Conservation (phyloP, 2,888 invertebrate species). For the Fragum whitleyi region DNA sequence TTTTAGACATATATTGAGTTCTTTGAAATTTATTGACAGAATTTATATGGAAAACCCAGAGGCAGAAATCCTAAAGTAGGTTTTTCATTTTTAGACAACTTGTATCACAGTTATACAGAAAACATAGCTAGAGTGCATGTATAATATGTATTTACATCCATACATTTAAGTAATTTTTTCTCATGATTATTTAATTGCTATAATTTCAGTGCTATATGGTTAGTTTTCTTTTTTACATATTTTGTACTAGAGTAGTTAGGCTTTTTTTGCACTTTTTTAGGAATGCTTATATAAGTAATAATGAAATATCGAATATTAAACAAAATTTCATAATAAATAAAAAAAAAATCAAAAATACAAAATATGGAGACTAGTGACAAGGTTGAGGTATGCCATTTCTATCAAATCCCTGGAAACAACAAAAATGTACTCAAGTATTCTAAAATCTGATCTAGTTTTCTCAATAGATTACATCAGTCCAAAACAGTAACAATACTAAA, state of each 20-base stretch:
- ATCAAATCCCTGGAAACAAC: too few species aligned
- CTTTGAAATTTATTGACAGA: slow-evolving; percentile 44
- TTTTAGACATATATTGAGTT: neutral
- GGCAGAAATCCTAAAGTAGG: slow-evolving; percentile 57
- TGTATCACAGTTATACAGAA: slow-evolving; percentile 14
- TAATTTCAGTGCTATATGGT: slow-evolving; percentile 25
- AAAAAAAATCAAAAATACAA: too few species aligned
- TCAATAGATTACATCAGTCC: too few species aligned
- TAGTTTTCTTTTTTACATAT: neutral
- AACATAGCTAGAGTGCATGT: slow-evolving; percentile 24
- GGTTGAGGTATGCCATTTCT: too few species aligned
- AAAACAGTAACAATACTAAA: too few species aligned
- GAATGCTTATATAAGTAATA: too few species aligned
- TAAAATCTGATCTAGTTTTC: too few species aligned
- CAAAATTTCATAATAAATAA: too few species aligned
- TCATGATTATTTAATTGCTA: neutral
- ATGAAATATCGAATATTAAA: too few species aligned
- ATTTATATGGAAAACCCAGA: slow-evolving; percentile 54
- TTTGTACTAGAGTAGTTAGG: neutral
- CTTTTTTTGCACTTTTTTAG: neutral
- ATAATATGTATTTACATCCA: slow-evolving; percentile 13
- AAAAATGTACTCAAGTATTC: too few species aligned
- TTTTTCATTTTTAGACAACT: slow-evolving; percentile 13
- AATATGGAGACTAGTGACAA: too few species aligned
- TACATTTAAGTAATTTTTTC: neutral